Conservation (phyloP, 2,888 invertebrate genomes). For the Nymphalis c-album region DNA sequence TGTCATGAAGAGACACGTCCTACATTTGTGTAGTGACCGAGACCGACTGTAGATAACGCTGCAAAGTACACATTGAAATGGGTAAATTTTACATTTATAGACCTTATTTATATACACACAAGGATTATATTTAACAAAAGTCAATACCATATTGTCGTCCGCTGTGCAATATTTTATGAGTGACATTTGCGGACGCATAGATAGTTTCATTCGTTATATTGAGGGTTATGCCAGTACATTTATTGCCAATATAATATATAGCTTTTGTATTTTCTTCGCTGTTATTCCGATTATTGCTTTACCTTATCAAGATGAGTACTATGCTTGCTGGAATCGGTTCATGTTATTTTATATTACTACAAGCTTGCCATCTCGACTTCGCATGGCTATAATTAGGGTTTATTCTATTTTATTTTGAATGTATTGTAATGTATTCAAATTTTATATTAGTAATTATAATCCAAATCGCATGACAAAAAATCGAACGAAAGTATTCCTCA, state of each 20-base stretch:
- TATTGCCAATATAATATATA: conserved; percentile 19
- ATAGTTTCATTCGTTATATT: conserved; percentile 30
- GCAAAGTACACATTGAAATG: conserved; percentile 7
- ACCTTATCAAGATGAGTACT: conserved; percentile 8
- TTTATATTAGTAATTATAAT: no score
- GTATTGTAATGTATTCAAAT: no score
- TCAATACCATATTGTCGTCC: background rate
- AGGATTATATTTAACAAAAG: conserved; percentile 17
- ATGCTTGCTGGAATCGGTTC: background rate
- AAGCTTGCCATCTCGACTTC: no score
- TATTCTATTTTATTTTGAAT: no score
- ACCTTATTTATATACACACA: conserved; percentile 11
- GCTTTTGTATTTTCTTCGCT: conserved; percentile 8
- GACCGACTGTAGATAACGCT: conserved; percentile 34
- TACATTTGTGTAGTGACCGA: conserved; percentile 45
- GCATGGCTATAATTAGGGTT: no score
- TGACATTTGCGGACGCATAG: conserved; percentile 28
- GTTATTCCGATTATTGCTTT: conserved; percentile 6
- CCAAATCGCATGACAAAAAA: no score
- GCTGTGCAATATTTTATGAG: conserved; percentile 30
- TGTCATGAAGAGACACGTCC: conserved; percentile 42
- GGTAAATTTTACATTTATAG: background rate
- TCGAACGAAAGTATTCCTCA: no score
- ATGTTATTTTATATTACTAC: background rate
- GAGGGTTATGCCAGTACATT: conserved; percentile 19